Evolutionary conservation across 2,113 vertebrate species (phyloP).

Genomic region (Tringa solitaria): DNA sequence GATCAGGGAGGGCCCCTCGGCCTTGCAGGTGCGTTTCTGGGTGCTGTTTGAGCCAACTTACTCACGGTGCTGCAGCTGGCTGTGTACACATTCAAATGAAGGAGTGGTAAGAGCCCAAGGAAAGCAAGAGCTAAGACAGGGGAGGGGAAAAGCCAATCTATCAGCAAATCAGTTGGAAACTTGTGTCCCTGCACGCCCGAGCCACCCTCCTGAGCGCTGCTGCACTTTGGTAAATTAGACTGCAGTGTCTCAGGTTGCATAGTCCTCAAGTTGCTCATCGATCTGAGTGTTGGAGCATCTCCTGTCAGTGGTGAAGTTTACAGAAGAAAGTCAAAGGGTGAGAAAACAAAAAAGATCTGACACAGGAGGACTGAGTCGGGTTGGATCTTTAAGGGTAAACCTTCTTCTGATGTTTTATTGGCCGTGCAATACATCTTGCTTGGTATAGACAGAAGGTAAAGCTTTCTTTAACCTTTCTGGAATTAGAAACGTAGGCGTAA

Average conservation of each 20-base stretch:
- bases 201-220: neutral
- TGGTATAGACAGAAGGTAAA: neutral
- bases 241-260: neutral
- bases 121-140: neutral
- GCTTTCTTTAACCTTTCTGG: conserved; percentile 12
- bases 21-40: neutral
- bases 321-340: neutral
- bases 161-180: neutral
- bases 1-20: no score
- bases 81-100: neutral
- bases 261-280: neutral
- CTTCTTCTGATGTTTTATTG: neutral
- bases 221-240: neutral
- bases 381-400: neutral
- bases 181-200: neutral
- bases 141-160: neutral
- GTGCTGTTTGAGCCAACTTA: neutral
- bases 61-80: neutral
- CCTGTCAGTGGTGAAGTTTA: neutral
- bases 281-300: neutral
- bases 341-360: neutral
- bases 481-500: neutral
- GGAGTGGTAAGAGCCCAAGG: neutral
- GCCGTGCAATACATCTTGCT: neutral
- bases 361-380: neutral